Percentiles rank a stretch among this genome's conserved stretches.
Conservation (phyloP, 1,140 invertebrate species). For the Formica selysi region DNA sequence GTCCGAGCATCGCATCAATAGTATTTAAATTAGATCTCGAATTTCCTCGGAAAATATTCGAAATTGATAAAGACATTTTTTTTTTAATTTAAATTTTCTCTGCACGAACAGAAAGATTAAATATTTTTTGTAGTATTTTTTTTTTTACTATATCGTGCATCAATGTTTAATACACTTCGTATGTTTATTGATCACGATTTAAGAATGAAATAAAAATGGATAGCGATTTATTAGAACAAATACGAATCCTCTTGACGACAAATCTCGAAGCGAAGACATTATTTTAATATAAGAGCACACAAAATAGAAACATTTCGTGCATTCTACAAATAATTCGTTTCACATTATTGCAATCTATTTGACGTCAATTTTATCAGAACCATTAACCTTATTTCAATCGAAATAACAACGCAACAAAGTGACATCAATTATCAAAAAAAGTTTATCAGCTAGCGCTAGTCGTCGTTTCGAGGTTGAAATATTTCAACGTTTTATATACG, state of each 20-base stretch:
- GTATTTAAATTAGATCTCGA: conserved; percentile 17
- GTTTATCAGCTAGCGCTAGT: background rate
- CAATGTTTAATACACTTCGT: background rate
- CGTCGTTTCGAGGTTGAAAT: background rate
- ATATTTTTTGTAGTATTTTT: background rate
- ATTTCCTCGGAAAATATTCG: background rate
- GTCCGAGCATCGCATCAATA: background rate
- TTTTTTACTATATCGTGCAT: background rate
- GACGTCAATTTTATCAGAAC: conserved; percentile 27
- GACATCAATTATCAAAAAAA: background rate
- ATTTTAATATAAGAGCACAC: background rate
- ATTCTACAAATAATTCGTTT: background rate
- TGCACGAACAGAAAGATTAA: background rate
- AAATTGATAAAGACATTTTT: background rate
- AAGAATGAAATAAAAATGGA: background rate
- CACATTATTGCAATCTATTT: background rate
- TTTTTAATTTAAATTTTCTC: background rate
- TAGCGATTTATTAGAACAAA: background rate
- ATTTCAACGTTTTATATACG: background rate
- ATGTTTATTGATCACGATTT: background rate
- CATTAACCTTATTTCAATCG: conserved; percentile 49
- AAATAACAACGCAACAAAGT: conserved; percentile 10
- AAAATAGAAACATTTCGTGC: background rate
- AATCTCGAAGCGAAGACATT: background rate
- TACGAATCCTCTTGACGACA: background rate